Evolutionary conservation across 35 echinoderm and acorn worm genomes (phyloP).

Genomic region (Diadema setosum): DNA sequence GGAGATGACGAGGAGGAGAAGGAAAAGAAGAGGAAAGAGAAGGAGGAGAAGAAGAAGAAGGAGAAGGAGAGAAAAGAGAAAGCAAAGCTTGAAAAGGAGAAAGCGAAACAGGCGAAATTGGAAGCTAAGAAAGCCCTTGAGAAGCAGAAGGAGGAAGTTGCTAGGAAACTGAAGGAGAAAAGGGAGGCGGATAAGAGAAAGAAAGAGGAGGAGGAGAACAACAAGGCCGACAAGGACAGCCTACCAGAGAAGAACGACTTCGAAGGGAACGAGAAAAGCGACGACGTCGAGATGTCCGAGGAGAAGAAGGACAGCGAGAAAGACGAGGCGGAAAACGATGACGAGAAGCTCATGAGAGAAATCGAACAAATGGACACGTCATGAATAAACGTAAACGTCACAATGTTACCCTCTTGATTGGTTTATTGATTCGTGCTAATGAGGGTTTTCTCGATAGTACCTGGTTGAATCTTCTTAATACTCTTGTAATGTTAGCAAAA

Average conservation of each 20-base stretch:
- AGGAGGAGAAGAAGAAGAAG: conserved; percentile 78
- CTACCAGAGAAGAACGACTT: conserved; percentile 79
- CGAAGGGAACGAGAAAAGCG: conserved; percentile 59
- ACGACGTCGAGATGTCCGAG: background rate
- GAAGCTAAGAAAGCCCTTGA: background rate
- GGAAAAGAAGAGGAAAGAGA: conserved; percentile 72
- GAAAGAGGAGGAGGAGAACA: conserved; percentile 12
- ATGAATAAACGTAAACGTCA: too few species aligned
- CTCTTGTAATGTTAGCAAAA: too few species aligned
- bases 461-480: too few species aligned
- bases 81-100: conserved; percentile 70
- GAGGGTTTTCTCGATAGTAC: too few species aligned
- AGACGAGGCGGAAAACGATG: conserved; percentile 39
- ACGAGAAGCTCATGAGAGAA: background rate
- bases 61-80: conserved; percentile 65
- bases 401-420: too few species aligned
- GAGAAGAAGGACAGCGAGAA: conserved; percentile 49
- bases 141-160: conserved; percentile 46
- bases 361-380: conserved; percentile 10
- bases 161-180: conserved; percentile 59
- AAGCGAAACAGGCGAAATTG: conserved; percentile 22
- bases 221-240: conserved; percentile 50
- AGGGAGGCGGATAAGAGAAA: conserved; percentile 19
- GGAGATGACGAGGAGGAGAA: conserved; percentile 95
- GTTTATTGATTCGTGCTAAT: too few species aligned